Base-by-base conservation (phyloP, 2,113 vertebrate genomes). In the Solenodon paradoxus region DNA sequence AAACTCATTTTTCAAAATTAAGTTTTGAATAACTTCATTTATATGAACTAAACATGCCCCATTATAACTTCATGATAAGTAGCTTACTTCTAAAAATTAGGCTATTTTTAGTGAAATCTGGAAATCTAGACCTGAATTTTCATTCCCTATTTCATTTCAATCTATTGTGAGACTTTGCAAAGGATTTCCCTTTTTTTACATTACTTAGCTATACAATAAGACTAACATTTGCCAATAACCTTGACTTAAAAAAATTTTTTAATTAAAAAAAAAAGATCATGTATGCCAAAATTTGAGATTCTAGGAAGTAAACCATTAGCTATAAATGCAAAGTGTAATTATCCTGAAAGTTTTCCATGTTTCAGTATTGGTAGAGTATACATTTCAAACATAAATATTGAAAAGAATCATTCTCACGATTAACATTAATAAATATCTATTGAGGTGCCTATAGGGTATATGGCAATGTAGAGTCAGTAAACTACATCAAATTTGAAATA, bases 391-490 rank as follows among this genome's bases (percentile, higher is more conserved):
- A 84, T 92, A 96, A 96, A 97, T 92, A 96, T 92, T 97, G 81
- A 90, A 93, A 90, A 95, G 63, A 66, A 87, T 96, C 2, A 0
- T 71, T 93, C 95, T 96, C 84, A 86, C 92, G 83, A 96, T 97
- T 96, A 97, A 96, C 90, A 97, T 94, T 95, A 94, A 96, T 96
- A 97, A 97, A 97, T 97, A 97, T 95, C 95, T 96, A 97, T 79
- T 96, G 82, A 96, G 83, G 68, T 55, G 35, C 26, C 92, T 94
- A 79, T 26, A 1, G 64, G 87, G 95, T 95, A 87, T 83, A 90
- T 94, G 81, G 88, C 53, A 97, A 96, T 85, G 11, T 80, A 93
- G 22, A 96, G 55, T 78, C 80, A 92, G 75, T 30, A 42, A 57
- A 74, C 84, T 90, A 89, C 38, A 94, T 97, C 80, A 96, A 95